A percentile compares a stretch with the other conserved stretches of the same genome.
Evolutionary conservation across 2,113 vertebrate genomes (phyloP).

Genomic region (Mormoops blainvillei): DNA sequence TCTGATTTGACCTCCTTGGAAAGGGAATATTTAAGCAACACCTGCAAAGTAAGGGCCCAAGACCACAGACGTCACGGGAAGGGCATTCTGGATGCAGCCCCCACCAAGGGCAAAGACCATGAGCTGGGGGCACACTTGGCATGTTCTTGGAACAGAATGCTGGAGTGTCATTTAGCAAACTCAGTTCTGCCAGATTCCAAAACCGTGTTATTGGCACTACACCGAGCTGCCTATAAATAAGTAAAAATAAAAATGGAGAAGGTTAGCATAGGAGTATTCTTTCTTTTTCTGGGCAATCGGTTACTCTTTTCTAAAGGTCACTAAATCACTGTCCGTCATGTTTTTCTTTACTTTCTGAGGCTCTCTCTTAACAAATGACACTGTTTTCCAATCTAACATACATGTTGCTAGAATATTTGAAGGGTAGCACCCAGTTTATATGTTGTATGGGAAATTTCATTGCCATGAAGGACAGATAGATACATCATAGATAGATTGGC

Average conservation of each 20-base stretch:
- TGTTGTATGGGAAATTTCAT: not conserved
- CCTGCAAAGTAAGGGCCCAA: not conserved
- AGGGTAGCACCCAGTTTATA: not conserved
- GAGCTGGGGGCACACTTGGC: rapidly evolving
- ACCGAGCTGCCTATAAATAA: not conserved
- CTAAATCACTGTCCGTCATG: not conserved
- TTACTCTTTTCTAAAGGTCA: not conserved
- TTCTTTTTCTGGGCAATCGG: not conserved
- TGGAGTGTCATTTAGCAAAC: not conserved
- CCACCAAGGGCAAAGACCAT: not conserved
- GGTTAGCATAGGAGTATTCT: not conserved
- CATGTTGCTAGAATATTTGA: not conserved
- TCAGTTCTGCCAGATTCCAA: not conserved
- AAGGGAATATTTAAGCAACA: not conserved
- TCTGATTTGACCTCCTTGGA: not conserved
- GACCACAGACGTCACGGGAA: not conserved
- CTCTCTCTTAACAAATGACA: not conserved
- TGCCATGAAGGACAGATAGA: not conserved
- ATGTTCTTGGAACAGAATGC: not conserved
- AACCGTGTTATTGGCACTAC: not conserved
- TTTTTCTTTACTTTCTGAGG: not conserved
- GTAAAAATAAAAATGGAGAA: not conserved
- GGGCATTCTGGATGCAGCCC: not conserved
- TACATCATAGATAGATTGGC: not conserved
- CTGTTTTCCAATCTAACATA: not conserved